A percentile compares a stretch with the other conserved stretches of the same genome.
Evolutionary conservation across 2,797 vertebrate species (phyloP).

Genomic region (Pipistrellus pygmaeus): DNA sequence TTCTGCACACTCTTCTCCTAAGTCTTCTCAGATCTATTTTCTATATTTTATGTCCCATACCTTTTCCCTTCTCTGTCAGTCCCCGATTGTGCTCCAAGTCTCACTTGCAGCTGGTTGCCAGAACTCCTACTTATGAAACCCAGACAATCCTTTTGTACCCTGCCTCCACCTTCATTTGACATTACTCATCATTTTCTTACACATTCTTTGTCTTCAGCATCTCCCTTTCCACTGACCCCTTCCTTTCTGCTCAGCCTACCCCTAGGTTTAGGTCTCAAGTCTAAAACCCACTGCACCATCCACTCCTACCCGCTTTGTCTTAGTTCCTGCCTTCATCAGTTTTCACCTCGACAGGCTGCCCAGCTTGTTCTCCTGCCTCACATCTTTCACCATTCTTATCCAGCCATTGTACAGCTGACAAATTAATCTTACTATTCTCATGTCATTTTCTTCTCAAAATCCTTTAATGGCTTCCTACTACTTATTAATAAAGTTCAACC

Average conservation of each 20-base stretch:
- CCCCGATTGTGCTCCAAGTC: neutral
- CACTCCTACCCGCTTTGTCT: rapidly evolving
- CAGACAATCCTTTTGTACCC: rapidly evolving
- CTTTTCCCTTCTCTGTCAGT: neutral
- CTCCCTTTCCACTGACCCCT: neutral
- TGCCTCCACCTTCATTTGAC: neutral
- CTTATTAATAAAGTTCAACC: conserved; percentile 49
- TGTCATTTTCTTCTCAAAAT: conserved; percentile 29
- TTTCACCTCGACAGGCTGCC: neutral
- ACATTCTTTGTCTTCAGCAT: neutral
- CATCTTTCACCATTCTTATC: neutral
- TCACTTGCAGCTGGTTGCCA: neutral
- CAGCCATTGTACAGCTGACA: neutral
- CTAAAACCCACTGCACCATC: rapidly evolving
- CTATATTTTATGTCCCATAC: neutral
- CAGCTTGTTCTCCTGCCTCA: neutral
- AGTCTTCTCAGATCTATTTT: neutral
- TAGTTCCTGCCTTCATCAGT: neutral
- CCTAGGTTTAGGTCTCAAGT: neutral
- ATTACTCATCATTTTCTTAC: neutral
- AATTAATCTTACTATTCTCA: conserved; percentile 1
- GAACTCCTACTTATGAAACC: neutral
- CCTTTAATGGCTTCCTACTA: neutral
- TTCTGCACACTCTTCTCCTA: neutral
- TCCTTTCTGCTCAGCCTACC: neutral